Conservation (phyloP, 2,888 invertebrate species). For the Beris morrisii region DNA sequence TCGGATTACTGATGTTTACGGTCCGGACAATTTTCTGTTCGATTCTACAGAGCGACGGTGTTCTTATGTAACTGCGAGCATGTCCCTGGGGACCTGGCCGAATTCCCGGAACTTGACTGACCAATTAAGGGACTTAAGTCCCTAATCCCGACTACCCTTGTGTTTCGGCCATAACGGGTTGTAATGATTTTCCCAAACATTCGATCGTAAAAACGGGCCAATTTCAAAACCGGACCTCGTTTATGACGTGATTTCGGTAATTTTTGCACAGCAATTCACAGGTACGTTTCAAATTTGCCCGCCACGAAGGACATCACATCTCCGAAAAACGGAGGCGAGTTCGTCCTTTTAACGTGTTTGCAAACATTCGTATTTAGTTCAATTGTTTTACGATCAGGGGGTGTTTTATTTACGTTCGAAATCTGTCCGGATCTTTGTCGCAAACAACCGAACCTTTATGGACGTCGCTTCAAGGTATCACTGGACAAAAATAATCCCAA, state of each 20-base stretch:
- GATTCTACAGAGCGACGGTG: too few species aligned
- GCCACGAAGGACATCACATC: slow-evolving; percentile 13
- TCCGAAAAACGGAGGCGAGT: slow-evolving; percentile 23
- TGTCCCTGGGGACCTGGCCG: neutral
- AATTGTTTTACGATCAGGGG: slow-evolving; percentile 26
- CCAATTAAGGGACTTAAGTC: slow-evolving; percentile 7
- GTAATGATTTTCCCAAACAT: slow-evolving; percentile 28
- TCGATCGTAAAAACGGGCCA: slow-evolving; percentile 7
- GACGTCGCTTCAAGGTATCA: slow-evolving; percentile 9
- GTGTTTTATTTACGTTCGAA: slow-evolving; percentile 32
- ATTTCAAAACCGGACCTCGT: neutral
- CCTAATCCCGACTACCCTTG: neutral
- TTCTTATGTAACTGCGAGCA: too few species aligned
- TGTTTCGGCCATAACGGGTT: slow-evolving; percentile 19
- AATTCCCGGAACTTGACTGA: slow-evolving; percentile 13
- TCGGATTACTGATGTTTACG: too few species aligned
- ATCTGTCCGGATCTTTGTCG: slow-evolving; percentile 24
- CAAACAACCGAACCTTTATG: slow-evolving; percentile 14
- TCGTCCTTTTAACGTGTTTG: slow-evolving; percentile 22
- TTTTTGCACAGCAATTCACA: neutral
- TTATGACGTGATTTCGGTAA: slow-evolving; percentile 5
- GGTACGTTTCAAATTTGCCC: neutral
- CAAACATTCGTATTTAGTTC: slow-evolving; percentile 26
- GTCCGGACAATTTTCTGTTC: too few species aligned
- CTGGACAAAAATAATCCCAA: slow-evolving; percentile 1